A percentile compares a stretch with the other conserved stretches of the same genome.
These are phyloP conservation scores for Fukomys damarensis DNA, from an alignment of 2,113 vertebrate genomes.

Conservation along the genomic window DNA sequence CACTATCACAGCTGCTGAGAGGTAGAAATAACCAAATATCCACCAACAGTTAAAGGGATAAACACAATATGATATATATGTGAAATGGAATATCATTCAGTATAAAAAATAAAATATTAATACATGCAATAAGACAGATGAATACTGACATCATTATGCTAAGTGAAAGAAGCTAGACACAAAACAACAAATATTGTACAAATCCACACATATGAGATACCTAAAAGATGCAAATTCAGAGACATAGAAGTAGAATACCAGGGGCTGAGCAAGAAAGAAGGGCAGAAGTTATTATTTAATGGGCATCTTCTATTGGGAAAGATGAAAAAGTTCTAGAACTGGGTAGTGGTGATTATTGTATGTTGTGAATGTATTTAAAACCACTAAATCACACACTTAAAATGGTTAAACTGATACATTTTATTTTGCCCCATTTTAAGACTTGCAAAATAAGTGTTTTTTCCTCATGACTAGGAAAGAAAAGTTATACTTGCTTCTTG, in stretches of 20 bases:
- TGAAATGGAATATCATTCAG: background rate
- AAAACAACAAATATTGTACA: background rate
- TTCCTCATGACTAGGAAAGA: background rate
- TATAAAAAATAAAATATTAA: background rate
- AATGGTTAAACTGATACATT: background rate
- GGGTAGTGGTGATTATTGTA: background rate
- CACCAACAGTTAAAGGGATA: background rate
- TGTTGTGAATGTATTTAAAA: background rate
- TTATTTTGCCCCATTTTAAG: background rate
- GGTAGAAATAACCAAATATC: background rate
- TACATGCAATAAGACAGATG: background rate
- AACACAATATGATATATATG: background rate
- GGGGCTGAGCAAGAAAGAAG: background rate
- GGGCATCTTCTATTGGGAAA: background rate
- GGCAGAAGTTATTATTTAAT: background rate
- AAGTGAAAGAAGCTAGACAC: background rate
- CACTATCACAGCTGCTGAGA: background rate
- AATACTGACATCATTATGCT: background rate
- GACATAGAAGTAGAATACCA: background rate
- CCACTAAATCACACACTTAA: background rate
- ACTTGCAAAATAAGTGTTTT: background rate
- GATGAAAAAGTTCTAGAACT: background rate
- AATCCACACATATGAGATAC: background rate
- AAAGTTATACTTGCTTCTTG: background rate
- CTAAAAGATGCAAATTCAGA: background rate